Base-by-base conservation (phyloP, 2,888 invertebrate species). In the Clunio marinus region DNA sequence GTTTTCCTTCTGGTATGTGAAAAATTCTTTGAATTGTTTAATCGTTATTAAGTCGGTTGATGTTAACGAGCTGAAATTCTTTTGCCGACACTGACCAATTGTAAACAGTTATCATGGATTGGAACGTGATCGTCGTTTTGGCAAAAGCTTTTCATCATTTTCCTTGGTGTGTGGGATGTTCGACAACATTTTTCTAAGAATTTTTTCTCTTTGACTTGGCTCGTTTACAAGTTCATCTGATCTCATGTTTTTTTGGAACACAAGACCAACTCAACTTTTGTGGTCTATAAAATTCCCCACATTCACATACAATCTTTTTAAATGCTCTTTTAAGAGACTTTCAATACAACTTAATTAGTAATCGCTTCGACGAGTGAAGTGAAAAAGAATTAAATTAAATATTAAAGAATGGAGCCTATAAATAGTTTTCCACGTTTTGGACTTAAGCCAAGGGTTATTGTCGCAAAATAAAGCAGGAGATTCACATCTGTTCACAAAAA, bases 61-160 rank as follows among this genome's bases (percentile, higher is more conserved):
- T 51, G 20, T n/a, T n/a, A n/a, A n/a, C n/a, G 57, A 24, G 4
- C 25, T 7, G 27, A 57, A 51, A 41, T 7, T 4, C 32, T 4
- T 51, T 41, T 10, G 3, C n/a, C 51, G 51, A 17, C 13, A 57
- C 22, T 20, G 17, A 57, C 8, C 51, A 17, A 57, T 22, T 57
- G 57, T 57, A 57, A 57, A 57, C 57, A 57, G 22, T 57, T 20
- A 27, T 57, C 25, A 13, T 15, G n/a, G n/a, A n/a, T n/a, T n/a
- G 27, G 27, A 57, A 57, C 57, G 27, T 27, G 57, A 57, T 57
- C 57, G 10, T 32, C 10, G 15, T 51, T 45, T 66, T 28, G 66
- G 66, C 55, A 35, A 55, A 45, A 32, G 17, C 17, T 46, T 41
- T 45, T 27, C 13, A 25, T 22, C 45, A 46, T 24, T 63, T 63